Percentiles rank a stretch among this genome's conserved stretches.
These are phyloP conservation scores for Laupala kohalensis DNA, from an alignment of 1,140 invertebrate genomes.

Conservation along the genomic window DNA sequence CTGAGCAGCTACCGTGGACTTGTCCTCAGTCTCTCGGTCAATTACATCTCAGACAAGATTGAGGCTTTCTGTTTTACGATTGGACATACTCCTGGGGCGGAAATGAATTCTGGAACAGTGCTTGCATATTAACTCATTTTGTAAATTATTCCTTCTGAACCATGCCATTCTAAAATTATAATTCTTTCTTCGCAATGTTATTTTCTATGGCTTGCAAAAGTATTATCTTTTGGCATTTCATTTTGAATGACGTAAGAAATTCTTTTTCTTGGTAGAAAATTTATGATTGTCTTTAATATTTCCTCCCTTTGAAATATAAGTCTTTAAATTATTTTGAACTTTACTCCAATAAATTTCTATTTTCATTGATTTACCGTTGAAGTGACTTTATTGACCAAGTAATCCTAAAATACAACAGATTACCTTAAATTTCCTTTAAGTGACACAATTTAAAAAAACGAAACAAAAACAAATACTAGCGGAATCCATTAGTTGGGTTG, in stretches of 20 bases:
- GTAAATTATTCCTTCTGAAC: neutral
- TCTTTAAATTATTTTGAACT: neutral
- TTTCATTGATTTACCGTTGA: no score
- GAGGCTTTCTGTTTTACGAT: neutral
- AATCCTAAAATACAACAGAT: no score
- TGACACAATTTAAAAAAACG: no score
- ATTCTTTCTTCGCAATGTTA: neutral
- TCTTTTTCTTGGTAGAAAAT: neutral
- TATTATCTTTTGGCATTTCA: neutral
- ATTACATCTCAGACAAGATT: neutral
- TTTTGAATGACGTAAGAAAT: neutral
- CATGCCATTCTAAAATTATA: neutral
- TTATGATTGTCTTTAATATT: neutral
- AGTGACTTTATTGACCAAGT: no score
- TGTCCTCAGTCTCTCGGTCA: neutral
- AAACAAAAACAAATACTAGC: no score
- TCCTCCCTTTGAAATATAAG: neutral
- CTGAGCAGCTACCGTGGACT: neutral
- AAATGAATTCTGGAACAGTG: neutral
- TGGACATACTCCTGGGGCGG: neutral
- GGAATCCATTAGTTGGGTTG: no score
- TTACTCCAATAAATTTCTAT: neutral
- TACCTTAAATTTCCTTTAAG: no score
- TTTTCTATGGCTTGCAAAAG: neutral
- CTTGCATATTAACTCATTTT: neutral